These are phyloP conservation scores for Apis laboriosa DNA, from an alignment of 1,140 invertebrate species.

Conservation along the genomic window DNA sequence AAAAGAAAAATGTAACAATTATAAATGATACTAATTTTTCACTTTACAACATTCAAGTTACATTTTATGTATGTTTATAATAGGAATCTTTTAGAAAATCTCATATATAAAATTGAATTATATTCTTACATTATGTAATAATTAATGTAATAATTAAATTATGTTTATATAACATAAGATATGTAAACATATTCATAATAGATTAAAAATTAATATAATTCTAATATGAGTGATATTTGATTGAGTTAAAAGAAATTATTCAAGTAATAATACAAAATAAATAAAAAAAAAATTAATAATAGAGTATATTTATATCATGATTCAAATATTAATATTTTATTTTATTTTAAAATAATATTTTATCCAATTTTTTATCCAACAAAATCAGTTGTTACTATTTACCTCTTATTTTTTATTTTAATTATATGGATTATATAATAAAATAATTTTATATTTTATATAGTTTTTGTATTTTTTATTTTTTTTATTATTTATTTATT, in stretches of 20 bases:
- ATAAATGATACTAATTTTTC: background rate
- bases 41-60: background rate
- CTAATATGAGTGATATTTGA: background rate
- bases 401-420: background rate
- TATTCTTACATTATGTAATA: conserved; percentile 9
- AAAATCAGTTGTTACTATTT: conserved; percentile 1
- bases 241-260: background rate
- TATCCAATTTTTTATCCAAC: background rate
- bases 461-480: too few species aligned
- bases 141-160: background rate
- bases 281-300: background rate
- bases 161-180: background rate
- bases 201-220: conserved; percentile 1
- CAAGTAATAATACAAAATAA: background rate
- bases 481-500: too few species aligned
- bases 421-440: background rate
- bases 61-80: conserved; percentile 8
- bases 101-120: conserved; percentile 4
- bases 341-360: background rate
- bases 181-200: conserved; percentile 15
- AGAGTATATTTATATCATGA: conserved; percentile 1
- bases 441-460: background rate
- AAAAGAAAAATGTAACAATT: background rate
- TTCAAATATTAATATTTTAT: background rate
- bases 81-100: background rate